Evolutionary conservation across 2,797 vertebrate species (phyloP).

Genomic region (Melanotaenia maccullochi): DNA sequence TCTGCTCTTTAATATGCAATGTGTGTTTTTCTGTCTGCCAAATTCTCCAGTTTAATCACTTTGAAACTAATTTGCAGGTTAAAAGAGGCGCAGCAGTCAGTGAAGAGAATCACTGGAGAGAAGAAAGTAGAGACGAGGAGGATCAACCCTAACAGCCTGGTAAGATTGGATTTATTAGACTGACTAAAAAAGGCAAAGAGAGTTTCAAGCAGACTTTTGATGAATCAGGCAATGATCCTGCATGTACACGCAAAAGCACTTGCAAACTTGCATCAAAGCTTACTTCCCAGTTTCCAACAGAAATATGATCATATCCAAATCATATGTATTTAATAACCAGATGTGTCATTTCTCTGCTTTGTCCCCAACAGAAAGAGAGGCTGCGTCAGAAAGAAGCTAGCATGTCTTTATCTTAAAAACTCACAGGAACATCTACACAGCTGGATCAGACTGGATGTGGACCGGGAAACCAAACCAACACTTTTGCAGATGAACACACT

Average conservation of each 20-base stretch:
- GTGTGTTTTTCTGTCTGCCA: background rate
- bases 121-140: constrained; percentile 96
- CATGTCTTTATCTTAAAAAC: constrained; percentile 80
- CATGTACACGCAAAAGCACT: background rate
- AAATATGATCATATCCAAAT: background rate
- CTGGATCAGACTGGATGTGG: constrained; percentile 10
- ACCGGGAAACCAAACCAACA: constrained; percentile 5
- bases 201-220: background rate
- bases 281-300: background rate
- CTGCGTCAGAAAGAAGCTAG: constrained; percentile 92
- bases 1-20: background rate
- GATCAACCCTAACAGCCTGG: constrained; percentile 92
- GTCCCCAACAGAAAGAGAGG: constrained; percentile 89
- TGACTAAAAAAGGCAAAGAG: background rate
- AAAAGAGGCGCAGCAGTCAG: constrained; percentile 90
- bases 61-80: constrained; percentile 59
- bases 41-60: background rate
- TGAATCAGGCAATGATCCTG: background rate
- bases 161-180: constrained; percentile 64
- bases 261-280: no score
- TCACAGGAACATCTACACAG: background rate
- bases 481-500: background rate
- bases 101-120: constrained; percentile 92
- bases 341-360: constrained; percentile 4
- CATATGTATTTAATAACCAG: background rate